Percentiles rank a stretch among this genome's conserved stretches.
These are phyloP conservation scores for Stenotaenia linearis DNA, from an alignment of 2,888 invertebrate genomes.

Conservation along the genomic window DNA sequence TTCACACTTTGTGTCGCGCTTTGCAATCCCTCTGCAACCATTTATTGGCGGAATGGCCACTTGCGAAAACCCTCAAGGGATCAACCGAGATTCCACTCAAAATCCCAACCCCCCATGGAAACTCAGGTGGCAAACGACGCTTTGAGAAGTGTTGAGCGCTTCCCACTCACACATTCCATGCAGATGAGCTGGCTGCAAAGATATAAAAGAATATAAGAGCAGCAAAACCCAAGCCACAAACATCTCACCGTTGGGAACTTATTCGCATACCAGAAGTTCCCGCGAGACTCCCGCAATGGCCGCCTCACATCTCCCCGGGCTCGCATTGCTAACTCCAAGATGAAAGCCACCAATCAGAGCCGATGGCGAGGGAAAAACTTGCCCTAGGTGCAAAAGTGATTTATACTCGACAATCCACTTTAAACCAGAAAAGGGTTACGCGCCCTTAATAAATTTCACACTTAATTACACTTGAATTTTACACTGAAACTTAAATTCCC, in stretches of 20 bases:
- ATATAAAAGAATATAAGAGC: not conserved
- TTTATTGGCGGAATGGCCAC: conserved; percentile 30
- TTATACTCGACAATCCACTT: not conserved
- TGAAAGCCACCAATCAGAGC: not conserved
- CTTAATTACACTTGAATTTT: not conserved
- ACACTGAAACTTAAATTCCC: not conserved
- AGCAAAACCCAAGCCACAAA: not conserved
- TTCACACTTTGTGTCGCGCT: conserved; percentile 19
- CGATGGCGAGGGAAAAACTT: not conserved
- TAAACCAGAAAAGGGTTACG: not conserved
- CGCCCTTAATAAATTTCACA: not conserved
- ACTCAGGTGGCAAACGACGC: not conserved
- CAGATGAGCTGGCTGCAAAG: not conserved
- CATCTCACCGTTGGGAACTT: not conserved
- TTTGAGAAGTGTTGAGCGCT: not conserved
- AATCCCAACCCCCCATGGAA: not conserved
- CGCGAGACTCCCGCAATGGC: not conserved
- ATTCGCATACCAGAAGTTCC: not conserved
- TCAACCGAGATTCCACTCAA: not conserved
- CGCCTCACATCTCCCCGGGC: not conserved
- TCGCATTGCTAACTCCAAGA: not conserved
- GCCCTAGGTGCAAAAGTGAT: not conserved
- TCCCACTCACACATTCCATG: not conserved
- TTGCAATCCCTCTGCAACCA: conserved; percentile 13
- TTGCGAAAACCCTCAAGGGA: conserved; percentile 10